These are phyloP conservation scores for Lasius fuliginosus DNA, from an alignment of 2,888 invertebrate genomes.

Conservation along the genomic window DNA sequence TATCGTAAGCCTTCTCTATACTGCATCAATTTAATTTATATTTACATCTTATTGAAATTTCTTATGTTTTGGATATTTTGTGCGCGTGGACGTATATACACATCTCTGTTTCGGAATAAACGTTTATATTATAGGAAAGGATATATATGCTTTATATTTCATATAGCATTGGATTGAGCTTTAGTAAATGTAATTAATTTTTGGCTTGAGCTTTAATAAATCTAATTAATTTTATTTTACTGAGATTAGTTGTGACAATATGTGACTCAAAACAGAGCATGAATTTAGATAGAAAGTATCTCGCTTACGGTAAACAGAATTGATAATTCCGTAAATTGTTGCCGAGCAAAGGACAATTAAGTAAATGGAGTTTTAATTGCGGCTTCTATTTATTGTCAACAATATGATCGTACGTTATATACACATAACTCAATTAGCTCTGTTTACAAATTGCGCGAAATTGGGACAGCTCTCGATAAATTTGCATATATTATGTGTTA, in stretches of 20 bases:
- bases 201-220: neutral
- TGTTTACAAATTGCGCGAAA: conserved; percentile 24
- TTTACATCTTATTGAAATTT: conserved; percentile 20
- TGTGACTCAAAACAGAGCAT: neutral
- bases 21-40: neutral
- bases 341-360: neutral
- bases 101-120: neutral
- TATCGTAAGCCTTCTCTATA: neutral
- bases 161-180: neutral
- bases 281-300: neutral
- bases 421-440: conserved; percentile 21
- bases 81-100: neutral
- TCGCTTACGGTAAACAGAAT: neutral
- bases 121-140: neutral
- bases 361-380: conserved; percentile 25
- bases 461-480: neutral
- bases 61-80: neutral
- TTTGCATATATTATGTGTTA: neutral
- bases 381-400: conserved; percentile 14
- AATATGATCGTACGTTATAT: neutral
- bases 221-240: neutral
- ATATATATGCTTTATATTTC: neutral
- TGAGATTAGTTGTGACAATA: neutral
- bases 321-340: conserved; percentile 10
- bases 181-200: neutral